Base-by-base conservation (phyloP, 2,113 vertebrate species). In the Esox niger region DNA sequence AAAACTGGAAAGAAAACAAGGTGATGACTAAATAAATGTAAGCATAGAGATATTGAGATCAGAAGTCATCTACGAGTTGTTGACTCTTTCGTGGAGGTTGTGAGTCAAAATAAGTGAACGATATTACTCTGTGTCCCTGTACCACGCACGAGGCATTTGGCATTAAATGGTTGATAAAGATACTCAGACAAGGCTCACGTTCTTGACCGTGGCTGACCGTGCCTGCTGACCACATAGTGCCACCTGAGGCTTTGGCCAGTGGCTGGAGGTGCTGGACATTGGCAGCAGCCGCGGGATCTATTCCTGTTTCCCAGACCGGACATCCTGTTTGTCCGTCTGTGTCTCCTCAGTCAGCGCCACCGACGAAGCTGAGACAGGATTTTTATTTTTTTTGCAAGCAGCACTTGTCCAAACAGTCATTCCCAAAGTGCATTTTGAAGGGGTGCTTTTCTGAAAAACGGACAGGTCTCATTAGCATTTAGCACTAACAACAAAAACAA, bases 381-480 rank as follows among this genome's bases (percentile, higher is more conserved):
- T 43, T 15, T 43, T 52, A n/a, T n/a, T n/a, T 52, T 4, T 20
- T 69, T 80, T 66, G 6, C 25, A 69, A 70, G 80, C 71, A 49
- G 32, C 15, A 13, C 30, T 21, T 21, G 55, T 83, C 82, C 73
- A 52, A 43, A 64, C 56, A 49, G 71, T 65, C n/a, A 67, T 70
- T 80, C 76, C 74, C 73, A 80, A 80, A 81, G 83, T 85, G 84
- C 83, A 80, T 73, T 79, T 80, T 77, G 69, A 79, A 74, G 78
- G 71, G 78, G 73, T 52, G 31, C 20, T 74, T 65, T n/a, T 54
- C 61, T 66, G 64, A 71, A 80, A 68, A 77, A 78, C 77, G 71
- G 56, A 82, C 70, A 76, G 71, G 79, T 62, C 71, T 17, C 54
- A n/a, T 73, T 64, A 31, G 70, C 63, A 66, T 58, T 57, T 31